These are phyloP conservation scores for Diglossa cyanea DNA, from an alignment of 2,797 vertebrate genomes.

Conservation along the genomic window DNA sequence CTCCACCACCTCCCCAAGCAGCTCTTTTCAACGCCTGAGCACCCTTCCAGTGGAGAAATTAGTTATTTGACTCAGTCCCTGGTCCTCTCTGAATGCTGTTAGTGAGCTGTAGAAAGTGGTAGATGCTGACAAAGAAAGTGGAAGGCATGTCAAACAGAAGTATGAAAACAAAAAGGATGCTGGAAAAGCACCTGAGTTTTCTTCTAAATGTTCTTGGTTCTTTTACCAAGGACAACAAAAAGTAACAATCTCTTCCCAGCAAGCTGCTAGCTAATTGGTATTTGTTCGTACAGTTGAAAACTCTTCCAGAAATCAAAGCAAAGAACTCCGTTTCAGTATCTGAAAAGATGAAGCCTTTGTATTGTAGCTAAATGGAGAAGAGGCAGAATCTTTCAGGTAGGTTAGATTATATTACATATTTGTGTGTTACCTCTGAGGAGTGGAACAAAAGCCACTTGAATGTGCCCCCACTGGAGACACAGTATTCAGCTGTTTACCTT, in stretches of 20 bases:
- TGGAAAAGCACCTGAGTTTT: not conserved
- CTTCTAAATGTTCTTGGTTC: not conserved
- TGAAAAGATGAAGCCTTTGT: not conserved
- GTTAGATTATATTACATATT: not conserved
- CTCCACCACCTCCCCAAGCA: not conserved
- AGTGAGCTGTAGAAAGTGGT: not conserved
- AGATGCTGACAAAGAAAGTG: not conserved
- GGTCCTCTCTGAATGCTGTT: not conserved
- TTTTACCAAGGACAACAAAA: not conserved
- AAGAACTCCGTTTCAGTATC: not conserved
- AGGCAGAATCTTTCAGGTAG: not conserved
- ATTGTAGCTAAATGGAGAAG: not conserved
- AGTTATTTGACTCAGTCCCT: not conserved
- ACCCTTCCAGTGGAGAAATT: not conserved
- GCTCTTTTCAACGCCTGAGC: not conserved
- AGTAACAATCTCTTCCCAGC: not conserved
- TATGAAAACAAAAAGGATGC: not conserved
- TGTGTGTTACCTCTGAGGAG: not conserved
- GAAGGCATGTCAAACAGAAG: not conserved
- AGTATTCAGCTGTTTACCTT: not conserved
- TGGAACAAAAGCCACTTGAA: not conserved
- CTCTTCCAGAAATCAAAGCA: conserved; percentile 6
- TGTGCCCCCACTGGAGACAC: not conserved
- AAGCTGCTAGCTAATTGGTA: not conserved
- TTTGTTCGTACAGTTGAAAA: not conserved